Percentiles rank a stretch among this genome's conserved stretches.
These are phyloP conservation scores for Papio anubis DNA, from an alignment of 2,113 vertebrate species.

Conservation along the genomic window DNA sequence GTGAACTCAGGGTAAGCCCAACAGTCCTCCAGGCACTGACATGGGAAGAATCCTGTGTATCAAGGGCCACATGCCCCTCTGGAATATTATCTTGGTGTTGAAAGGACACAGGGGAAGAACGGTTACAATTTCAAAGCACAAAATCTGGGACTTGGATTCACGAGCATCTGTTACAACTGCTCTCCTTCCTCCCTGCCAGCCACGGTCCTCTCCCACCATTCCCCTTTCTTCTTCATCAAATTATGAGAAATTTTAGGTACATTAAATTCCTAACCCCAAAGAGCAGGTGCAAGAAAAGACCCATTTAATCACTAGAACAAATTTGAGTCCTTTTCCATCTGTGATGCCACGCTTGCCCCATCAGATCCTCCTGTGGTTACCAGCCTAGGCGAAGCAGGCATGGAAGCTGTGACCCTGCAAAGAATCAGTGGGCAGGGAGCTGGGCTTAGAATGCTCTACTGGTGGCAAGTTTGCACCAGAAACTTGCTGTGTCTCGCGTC, in stretches of 20 bases:
- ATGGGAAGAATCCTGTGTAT: not conserved
- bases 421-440: not conserved
- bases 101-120: not conserved
- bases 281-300: conserved; percentile 22
- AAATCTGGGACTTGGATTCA: not conserved
- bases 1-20: not conserved
- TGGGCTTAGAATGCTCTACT: not conserved
- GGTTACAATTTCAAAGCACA: conserved; percentile 52
- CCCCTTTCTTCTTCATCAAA: not conserved
- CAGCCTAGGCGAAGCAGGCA: not conserved
- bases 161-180: not conserved
- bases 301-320: not conserved
- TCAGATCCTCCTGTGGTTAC: not conserved
- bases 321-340: not conserved
- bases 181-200: not conserved
- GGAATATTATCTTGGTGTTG: not conserved
- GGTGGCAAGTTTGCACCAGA: not conserved
- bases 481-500: not conserved
- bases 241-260: not conserved
- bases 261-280: not conserved
- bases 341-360: not conserved
- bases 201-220: not conserved
- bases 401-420: not conserved
- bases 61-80: not conserved
- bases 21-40: rapidly evolving